Evolutionary conservation across 2,888 invertebrate genomes (phyloP).

Genomic region (Branchinecta sandiegonensis): DNA sequence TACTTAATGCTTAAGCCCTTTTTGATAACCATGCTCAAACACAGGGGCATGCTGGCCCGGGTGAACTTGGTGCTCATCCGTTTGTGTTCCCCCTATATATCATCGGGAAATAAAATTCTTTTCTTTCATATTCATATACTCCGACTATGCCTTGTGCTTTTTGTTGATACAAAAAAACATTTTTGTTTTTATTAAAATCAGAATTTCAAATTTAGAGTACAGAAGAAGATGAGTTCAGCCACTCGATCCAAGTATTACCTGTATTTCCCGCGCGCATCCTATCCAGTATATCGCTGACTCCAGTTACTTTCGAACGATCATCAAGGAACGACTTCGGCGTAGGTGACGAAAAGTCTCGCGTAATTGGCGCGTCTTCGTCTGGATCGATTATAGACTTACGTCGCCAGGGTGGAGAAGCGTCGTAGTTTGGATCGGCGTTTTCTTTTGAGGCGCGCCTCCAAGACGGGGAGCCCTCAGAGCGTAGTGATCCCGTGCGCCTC

Average conservation of each 20-base stretch:
- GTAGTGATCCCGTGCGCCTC: neutral
- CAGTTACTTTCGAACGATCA: slow-evolving; percentile 52
- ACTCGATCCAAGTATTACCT: neutral
- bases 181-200: neutral
- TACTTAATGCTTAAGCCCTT: no score
- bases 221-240: no score
- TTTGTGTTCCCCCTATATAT: no score
- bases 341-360: slow-evolving; percentile 18
- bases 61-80: no score
- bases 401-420: neutral
- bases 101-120: neutral
- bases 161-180: neutral
- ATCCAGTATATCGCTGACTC: slow-evolving; percentile 57
- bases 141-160: neutral
- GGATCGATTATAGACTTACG: neutral
- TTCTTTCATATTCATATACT: neutral
- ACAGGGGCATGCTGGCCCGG: no score
- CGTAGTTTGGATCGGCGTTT: neutral
- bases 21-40: no score
- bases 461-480: slow-evolving; percentile 1
- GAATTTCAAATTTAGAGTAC: neutral
- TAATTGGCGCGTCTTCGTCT: slow-evolving; percentile 7
- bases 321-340: slow-evolving; percentile 48
- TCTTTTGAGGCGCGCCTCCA: neutral
- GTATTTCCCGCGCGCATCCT: slow-evolving; percentile 46